phyloP scores from a whole-genome alignment of 2,113 vertebrate species.

The Ammodytes dubius region DNA sequence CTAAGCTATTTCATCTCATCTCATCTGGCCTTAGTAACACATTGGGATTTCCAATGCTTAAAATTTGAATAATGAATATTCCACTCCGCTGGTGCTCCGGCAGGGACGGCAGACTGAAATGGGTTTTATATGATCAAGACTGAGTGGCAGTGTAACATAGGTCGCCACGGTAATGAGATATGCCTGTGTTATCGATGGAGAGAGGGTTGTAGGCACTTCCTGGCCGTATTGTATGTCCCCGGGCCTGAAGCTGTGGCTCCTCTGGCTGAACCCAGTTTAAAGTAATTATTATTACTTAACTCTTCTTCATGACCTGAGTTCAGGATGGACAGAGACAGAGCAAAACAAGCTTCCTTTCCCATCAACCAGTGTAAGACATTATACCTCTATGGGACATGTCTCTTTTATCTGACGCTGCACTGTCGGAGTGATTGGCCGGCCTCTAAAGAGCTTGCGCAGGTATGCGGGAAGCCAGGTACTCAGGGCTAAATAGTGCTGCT shows the following conservation, averaged over 20 bases:
- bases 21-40: slow-evolving; percentile 83
- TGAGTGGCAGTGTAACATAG: slow-evolving; percentile 70
- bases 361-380: slow-evolving; percentile 42
- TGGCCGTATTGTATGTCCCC: slow-evolving; percentile 69
- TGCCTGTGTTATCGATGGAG: slow-evolving; percentile 72
- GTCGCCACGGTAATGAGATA: slow-evolving; percentile 81
- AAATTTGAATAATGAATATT: slow-evolving; percentile 86
- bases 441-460: slow-evolving; percentile 71
- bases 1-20: slow-evolving; percentile 84
- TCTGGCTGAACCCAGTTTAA: slow-evolving; percentile 61
- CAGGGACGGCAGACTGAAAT: slow-evolving; percentile 65
- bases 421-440: slow-evolving; percentile 50
- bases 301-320: slow-evolving; percentile 79
- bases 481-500: slow-evolving; percentile 73
- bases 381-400: slow-evolving; percentile 17
- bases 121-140: slow-evolving; percentile 80
- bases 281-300: slow-evolving; percentile 84
- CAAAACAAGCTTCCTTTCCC: slow-evolving; percentile 51
- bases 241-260: slow-evolving; percentile 43
- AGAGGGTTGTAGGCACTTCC: slow-evolving; percentile 76
- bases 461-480: slow-evolving; percentile 70
- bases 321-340: slow-evolving; percentile 50
- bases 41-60: slow-evolving; percentile 82
- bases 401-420: slow-evolving; percentile 57
- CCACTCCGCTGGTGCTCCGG: slow-evolving; percentile 57